Percentiles rank a stretch among this genome's conserved stretches.
phyloP scores from a whole-genome alignment of 2,113 vertebrate genomes.

The Erythrocercus mccallii region DNA sequence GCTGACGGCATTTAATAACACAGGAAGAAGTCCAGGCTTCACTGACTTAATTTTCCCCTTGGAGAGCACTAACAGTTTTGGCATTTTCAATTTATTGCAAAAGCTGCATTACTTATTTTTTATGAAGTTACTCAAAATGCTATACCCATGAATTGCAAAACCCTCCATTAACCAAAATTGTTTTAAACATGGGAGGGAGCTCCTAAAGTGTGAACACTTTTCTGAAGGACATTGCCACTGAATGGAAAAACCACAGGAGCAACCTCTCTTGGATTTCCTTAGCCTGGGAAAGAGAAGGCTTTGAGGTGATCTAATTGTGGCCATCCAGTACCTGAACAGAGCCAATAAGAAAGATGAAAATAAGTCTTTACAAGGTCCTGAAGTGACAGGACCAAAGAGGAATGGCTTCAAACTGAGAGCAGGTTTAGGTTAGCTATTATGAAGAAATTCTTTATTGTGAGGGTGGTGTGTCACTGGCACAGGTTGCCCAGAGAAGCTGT shows the following conservation, averaged over 20 bases:
- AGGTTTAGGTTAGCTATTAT: neutral
- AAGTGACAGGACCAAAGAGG: neutral
- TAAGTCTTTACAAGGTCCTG: neutral
- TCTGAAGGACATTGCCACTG: neutral
- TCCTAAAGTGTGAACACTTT: neutral
- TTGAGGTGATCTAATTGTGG: neutral
- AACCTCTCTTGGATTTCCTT: neutral
- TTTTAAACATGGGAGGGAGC: neutral
- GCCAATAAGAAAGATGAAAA: neutral
- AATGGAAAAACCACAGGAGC: neutral
- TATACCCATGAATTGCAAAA: neutral
- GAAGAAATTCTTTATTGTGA: neutral
- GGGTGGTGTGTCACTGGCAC: rapidly evolving
- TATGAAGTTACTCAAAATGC: neutral
- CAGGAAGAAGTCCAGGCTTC: neutral
- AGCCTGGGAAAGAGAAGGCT: neutral
- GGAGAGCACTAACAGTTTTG: neutral
- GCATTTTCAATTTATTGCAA: neutral
- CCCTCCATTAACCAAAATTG: neutral
- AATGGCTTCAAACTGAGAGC: neutral
- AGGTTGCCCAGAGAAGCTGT: neutral
- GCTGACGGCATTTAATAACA: neutral
- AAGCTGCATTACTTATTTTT: neutral
- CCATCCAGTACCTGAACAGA: neutral
- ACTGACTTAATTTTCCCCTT: neutral